Base-by-base conservation (phyloP, 2,888 invertebrate genomes). In the Coronaproctus castanopsis region DNA sequence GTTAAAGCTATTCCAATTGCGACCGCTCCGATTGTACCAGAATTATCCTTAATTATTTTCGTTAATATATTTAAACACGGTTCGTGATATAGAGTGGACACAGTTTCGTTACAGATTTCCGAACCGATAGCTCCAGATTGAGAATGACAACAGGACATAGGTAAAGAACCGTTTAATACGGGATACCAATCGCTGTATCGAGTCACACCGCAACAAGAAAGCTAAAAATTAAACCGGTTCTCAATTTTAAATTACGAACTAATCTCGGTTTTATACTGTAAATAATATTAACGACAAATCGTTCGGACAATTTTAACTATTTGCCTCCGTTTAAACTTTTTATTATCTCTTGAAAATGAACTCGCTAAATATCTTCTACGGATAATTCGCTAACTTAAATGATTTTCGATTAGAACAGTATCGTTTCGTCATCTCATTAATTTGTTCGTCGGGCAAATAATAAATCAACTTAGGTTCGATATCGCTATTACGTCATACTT, bases 131-230 rank as follows among this genome's bases (percentile, higher is more conserved):
- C 63, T 52, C 65, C 65, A 24, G 57, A 56, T 36, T 60, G 57
- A 23, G 62, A 55, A 5, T 58, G 61, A 54, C 65, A 65, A 54
- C 65, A 65, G 2, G 64, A 63, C 62, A 65, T 63, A 1, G 65
- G 65, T 57, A 65, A 56, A 18, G 63, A 60, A 36, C 60, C 50
- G 18, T 64, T 59, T 10, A 65, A 53, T 49, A 65, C 58, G 10
- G 56, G 54, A 53, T 62, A 62, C 65, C 65, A 65, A 49, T 65
- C 64, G 8, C 60, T 52, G 50, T 63, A 59, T 18, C 59, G 60
- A 50, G 62, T 58, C 21, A 63, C 58, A 21, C 65, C 65, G 51
- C 65, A 65, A 59, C 65, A 65, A 10, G 61, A 55, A 24, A 65
- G 59, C 65, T 65, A 14, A 52, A 20, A 52, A 10, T 52, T 52